These are phyloP conservation scores for Drosophila insularis DNA, from an alignment of 1,140 invertebrate genomes.

Conservation along the genomic window DNA sequence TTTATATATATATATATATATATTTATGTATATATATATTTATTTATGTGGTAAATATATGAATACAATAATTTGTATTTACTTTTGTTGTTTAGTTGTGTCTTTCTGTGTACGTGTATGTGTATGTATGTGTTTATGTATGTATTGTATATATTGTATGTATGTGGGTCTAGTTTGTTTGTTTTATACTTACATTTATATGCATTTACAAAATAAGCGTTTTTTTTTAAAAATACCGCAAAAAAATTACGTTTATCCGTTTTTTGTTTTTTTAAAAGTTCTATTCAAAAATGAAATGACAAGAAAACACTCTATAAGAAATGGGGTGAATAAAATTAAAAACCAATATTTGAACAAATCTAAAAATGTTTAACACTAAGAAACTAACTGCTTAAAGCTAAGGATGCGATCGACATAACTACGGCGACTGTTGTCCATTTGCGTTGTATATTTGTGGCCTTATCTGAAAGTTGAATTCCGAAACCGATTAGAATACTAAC, in stretches of 20 bases:
- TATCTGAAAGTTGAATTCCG: slow-evolving; percentile 53
- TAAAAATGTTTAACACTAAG: slow-evolving; percentile 70
- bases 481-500: not conserved
- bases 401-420: slow-evolving; percentile 82
- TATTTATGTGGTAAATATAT: slow-evolving; percentile 80
- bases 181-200: slow-evolving; percentile 74
- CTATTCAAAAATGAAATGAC: slow-evolving; percentile 69
- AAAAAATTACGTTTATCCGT: slow-evolving; percentile 81
- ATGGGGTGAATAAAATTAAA: not conserved
- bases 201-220: slow-evolving; percentile 83
- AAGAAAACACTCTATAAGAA: slow-evolving; percentile 65
- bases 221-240: slow-evolving; percentile 82
- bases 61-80: slow-evolving; percentile 75
- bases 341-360: slow-evolving; percentile 42
- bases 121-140: slow-evolving; percentile 28
- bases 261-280: slow-evolving; percentile 56
- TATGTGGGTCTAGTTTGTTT: slow-evolving; percentile 12
- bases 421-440: slow-evolving; percentile 82
- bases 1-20: slow-evolving; percentile 61
- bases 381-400: slow-evolving; percentile 82
- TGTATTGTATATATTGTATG: slow-evolving; percentile 29
- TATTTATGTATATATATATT: slow-evolving; percentile 51
- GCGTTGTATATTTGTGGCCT: slow-evolving; percentile 82
- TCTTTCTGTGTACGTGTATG: slow-evolving; percentile 50
- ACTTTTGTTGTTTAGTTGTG: slow-evolving; percentile 26